These are phyloP conservation scores for Drosophila baimaii DNA, from an alignment of 1,140 invertebrate species.

Conservation along the genomic window DNA sequence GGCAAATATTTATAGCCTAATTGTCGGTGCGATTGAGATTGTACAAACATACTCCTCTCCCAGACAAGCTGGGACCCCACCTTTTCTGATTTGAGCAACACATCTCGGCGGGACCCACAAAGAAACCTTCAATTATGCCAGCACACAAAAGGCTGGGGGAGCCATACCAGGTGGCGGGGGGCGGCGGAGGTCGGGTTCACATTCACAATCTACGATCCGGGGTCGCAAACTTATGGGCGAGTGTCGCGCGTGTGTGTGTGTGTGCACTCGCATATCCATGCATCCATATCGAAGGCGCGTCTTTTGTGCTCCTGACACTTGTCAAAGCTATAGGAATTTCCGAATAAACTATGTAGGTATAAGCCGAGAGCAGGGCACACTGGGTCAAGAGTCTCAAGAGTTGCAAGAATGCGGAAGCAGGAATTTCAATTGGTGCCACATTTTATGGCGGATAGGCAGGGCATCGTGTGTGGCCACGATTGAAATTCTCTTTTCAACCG, in stretches of 20 bases:
- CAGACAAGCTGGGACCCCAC: constrained; percentile 7
- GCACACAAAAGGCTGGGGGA: constrained; percentile 20
- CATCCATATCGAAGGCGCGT: constrained; percentile 55
- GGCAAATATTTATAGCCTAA: constrained; percentile 77
- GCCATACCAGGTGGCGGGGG: neutral
- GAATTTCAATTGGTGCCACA: neutral
- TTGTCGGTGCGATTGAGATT: constrained; percentile 64
- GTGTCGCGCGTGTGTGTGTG: neutral
- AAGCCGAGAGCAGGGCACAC: constrained; percentile 37
- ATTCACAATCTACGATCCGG: constrained; percentile 43
- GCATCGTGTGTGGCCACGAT: neutral
- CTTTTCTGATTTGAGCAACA: constrained; percentile 20
- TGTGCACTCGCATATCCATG: constrained; percentile 22
- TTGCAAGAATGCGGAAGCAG: neutral
- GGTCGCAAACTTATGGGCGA: constrained; percentile 32
- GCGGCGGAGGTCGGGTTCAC: constrained; percentile 20
- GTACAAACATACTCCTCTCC: constrained; percentile 24
- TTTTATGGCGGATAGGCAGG: neutral
- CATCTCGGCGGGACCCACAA: constrained; percentile 23
- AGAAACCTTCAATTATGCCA: constrained; percentile 68
- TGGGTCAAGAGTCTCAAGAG: constrained; percentile 9
- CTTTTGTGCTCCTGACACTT: constrained; percentile 78
- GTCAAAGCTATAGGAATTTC: constrained; percentile 76
- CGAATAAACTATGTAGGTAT: constrained; percentile 67
- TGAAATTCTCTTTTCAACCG: too few relatives aligned